Conservation (phyloP, 2,113 vertebrate genomes). For the Chlamydotis undulata region DNA sequence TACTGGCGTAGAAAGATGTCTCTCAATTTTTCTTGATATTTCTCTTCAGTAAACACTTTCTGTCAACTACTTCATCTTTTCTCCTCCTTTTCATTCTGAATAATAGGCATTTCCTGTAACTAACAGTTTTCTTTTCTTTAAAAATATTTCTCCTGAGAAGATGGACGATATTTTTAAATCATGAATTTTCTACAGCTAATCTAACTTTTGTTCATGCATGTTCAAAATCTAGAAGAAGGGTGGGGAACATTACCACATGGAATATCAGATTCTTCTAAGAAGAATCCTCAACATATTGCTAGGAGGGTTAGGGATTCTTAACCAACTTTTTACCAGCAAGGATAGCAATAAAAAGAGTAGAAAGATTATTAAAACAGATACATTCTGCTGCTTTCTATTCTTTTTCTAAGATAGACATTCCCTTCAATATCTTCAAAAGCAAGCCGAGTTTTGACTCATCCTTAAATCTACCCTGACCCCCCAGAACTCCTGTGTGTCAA, state of each 20-base stretch:
- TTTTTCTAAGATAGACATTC: constrained; percentile 18
- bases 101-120: not conserved
- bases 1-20: not conserved
- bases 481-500: not conserved
- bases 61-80: not conserved
- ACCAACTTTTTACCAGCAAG: not conserved
- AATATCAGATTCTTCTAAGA: not conserved
- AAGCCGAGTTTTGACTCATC: not conserved
- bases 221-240: constrained; percentile 33
- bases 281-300: constrained; percentile 19
- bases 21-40: not conserved
- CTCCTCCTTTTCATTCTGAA: not conserved
- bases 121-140: not conserved
- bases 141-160: not conserved
- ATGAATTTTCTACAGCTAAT: not conserved
- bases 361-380: constrained; percentile 49
- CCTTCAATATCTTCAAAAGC: constrained; percentile 31
- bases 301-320: not conserved
- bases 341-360: not conserved
- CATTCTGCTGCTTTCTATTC: not conserved
- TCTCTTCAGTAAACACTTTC: not conserved
- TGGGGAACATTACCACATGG: not conserved
- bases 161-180: not conserved
- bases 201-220: not conserved
- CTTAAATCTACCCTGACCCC: not conserved